A percentile compares a stretch with the other conserved stretches of the same genome.
These are phyloP conservation scores for Emydura subglobosa DNA, from an alignment of 2,113 vertebrate species.

Conservation along the genomic window DNA sequence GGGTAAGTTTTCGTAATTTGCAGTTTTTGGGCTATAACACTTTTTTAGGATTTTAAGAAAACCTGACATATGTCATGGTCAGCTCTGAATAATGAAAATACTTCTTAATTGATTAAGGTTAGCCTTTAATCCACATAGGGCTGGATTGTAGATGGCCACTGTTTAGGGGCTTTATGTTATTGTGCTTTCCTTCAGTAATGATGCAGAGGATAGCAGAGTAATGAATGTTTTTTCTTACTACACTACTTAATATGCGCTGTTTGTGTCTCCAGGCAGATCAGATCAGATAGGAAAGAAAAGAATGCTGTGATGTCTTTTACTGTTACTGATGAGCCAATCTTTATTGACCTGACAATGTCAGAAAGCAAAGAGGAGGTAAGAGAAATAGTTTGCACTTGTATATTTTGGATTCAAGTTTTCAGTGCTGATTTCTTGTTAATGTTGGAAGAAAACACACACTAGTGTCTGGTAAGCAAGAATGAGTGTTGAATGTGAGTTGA, in stretches of 20 bases:
- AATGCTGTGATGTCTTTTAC: constrained; percentile 95
- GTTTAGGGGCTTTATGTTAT: neutral
- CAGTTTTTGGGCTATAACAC: neutral
- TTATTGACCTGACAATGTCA: constrained; percentile 89
- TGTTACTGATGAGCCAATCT: constrained; percentile 91
- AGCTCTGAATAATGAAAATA: neutral
- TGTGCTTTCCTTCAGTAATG: neutral
- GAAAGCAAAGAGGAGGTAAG: constrained; percentile 94
- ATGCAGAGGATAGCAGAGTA: neutral
- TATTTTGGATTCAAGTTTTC: neutral
- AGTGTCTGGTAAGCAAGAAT: neutral
- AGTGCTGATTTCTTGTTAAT: neutral
- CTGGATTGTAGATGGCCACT: neutral
- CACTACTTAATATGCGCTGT: neutral
- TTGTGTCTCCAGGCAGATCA: constrained; percentile 90
- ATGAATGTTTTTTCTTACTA: neutral
- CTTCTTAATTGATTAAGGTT: neutral
- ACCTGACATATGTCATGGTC: neutral
- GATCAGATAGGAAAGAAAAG: constrained; percentile 93
- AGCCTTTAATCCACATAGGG: neutral
- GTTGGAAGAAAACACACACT: neutral
- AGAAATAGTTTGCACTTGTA: neutral
- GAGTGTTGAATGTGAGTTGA: neutral
- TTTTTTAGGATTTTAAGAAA: neutral
- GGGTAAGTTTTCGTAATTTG: neutral